A percentile compares a stretch with the other conserved stretches of the same genome.
Evolutionary conservation across 2,888 invertebrate genomes (phyloP).

Genomic region (Papilio gigon): DNA sequence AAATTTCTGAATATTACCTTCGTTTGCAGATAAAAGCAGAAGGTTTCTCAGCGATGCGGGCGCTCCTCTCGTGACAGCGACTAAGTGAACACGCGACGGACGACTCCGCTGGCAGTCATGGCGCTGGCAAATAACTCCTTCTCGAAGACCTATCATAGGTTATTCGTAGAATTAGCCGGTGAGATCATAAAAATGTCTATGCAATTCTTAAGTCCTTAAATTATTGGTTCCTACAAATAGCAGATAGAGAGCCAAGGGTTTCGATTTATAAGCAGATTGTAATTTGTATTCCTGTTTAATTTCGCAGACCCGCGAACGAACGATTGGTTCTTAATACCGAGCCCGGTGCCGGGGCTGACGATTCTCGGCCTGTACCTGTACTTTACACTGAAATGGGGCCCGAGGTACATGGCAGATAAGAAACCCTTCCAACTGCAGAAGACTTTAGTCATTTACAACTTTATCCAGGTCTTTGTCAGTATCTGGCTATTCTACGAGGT

Average conservation of each 20-base stretch:
- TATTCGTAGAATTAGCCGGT: slow-evolving; percentile 87
- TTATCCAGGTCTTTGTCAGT: slow-evolving; percentile 92
- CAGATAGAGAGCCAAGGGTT: background rate
- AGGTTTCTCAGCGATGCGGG: slow-evolving; percentile 60
- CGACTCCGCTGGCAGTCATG: slow-evolving; percentile 59
- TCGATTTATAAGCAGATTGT: background rate
- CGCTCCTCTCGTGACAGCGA: slow-evolving; percentile 62
- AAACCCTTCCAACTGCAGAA: slow-evolving; percentile 91
- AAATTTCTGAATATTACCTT: background rate
- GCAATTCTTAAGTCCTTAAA: background rate
- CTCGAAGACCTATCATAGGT: slow-evolving; percentile 83
- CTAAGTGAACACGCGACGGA: slow-evolving; percentile 46
- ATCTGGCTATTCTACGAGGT: slow-evolving; percentile 91
- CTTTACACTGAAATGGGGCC: slow-evolving; percentile 90
- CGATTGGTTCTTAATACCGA: slow-evolving; percentile 88
- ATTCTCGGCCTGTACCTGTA: slow-evolving; percentile 87
- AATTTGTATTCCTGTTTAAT: background rate
- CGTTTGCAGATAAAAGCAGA: slow-evolving; percentile 57
- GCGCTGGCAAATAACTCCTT: slow-evolving; percentile 84
- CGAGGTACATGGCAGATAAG: slow-evolving; percentile 92
- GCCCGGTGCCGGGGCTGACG: slow-evolving; percentile 86
- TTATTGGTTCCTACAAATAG: background rate
- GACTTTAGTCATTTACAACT: slow-evolving; percentile 92
- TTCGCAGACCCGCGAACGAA: slow-evolving; percentile 85
- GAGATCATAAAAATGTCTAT: slow-evolving; percentile 47